Conservation (phyloP, 2,888 invertebrate species). For the Drosophila emarginata region DNA sequence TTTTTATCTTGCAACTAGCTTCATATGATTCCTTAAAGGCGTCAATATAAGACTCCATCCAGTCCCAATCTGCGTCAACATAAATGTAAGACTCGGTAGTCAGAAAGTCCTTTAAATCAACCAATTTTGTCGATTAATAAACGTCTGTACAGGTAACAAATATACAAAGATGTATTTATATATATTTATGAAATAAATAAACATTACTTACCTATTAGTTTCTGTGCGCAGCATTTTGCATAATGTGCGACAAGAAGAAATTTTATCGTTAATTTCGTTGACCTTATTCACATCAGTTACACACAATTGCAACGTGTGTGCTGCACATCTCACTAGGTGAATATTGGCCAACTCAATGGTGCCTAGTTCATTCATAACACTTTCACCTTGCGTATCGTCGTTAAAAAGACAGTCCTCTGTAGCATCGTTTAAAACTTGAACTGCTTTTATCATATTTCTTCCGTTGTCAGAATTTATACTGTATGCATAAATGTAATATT, state of each 20-base stretch:
- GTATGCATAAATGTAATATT: slow-evolving; percentile 1
- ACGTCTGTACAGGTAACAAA: slow-evolving; percentile 13
- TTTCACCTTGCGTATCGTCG: slow-evolving; percentile 19
- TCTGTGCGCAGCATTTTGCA: slow-evolving; percentile 28
- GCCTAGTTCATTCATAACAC: slow-evolving; percentile 18
- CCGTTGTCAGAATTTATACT: slow-evolving; percentile 16
- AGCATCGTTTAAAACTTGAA: slow-evolving; percentile 17
- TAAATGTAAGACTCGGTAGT: slow-evolving; percentile 9
- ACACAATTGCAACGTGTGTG: slow-evolving; percentile 20
- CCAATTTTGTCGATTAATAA: slow-evolving; percentile 28
- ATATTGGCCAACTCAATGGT: slow-evolving; percentile 14
- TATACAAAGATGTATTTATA: slow-evolving; percentile 9
- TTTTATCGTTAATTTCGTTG: slow-evolving; percentile 24
- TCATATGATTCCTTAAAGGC: slow-evolving; percentile 24
- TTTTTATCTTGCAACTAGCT: slow-evolving; percentile 12
- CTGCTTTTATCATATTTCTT: slow-evolving; percentile 9
- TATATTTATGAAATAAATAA: neutral
- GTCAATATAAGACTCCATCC: slow-evolving; percentile 26
- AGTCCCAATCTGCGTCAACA: slow-evolving; percentile 25
- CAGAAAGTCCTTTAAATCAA: slow-evolving; percentile 26
- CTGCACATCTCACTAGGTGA: slow-evolving; percentile 18
- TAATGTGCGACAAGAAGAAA: slow-evolving; percentile 23
- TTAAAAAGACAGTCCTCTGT: slow-evolving; percentile 24
- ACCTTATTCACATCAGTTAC: slow-evolving; percentile 19
- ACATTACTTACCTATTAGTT: slow-evolving; percentile 21